A percentile compares a stretch with the other conserved stretches of the same genome.
Evolutionary conservation across 2,888 invertebrate genomes (phyloP).

Genomic region (Epicampocera succincta): DNA sequence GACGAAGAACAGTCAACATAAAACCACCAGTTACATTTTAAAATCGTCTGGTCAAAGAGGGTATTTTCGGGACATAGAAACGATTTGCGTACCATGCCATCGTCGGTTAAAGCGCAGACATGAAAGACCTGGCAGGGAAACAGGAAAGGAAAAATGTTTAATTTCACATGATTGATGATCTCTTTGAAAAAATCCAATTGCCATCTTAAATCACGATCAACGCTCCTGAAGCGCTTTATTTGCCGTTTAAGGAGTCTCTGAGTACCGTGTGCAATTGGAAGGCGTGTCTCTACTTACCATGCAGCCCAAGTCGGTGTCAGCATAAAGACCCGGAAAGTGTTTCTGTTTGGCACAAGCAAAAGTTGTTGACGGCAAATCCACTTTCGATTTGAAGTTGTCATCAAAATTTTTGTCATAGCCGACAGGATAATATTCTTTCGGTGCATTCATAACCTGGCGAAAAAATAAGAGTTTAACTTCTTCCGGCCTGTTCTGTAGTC

Average conservation of each 20-base stretch:
- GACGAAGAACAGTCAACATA: slow-evolving; percentile 94
- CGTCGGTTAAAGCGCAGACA: slow-evolving; percentile 93
- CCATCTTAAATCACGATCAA: too few relatives aligned
- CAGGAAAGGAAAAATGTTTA: not conserved
- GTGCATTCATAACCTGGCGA: slow-evolving; percentile 91
- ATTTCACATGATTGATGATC: too few relatives aligned
- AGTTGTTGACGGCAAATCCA: slow-evolving; percentile 90
- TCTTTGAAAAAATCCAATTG: too few relatives aligned
- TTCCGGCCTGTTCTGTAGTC: not conserved
- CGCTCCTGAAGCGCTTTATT: too few relatives aligned
- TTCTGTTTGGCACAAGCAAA: slow-evolving; percentile 94
- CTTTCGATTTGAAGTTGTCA: slow-evolving; percentile 92
- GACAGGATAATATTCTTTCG: slow-evolving; percentile 93
- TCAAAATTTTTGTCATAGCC: slow-evolving; percentile 95
- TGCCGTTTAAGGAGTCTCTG: too few relatives aligned
- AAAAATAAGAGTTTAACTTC: not conserved
- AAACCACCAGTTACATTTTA: slow-evolving; percentile 97
- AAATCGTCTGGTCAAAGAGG: slow-evolving; percentile 93
- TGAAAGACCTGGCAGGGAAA: slow-evolving; percentile 92
- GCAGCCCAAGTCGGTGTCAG: slow-evolving; percentile 93
- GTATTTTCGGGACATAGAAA: slow-evolving; percentile 96
- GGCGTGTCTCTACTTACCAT: slow-evolving; percentile 87
- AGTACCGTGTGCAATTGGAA: too few relatives aligned
- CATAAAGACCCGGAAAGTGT: slow-evolving; percentile 94
- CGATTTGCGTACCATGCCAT: slow-evolving; percentile 94